Percentiles rank a stretch among this genome's conserved stretches.
phyloP scores from a whole-genome alignment of 2,113 vertebrate genomes.

The Gobiocypris rarus region DNA sequence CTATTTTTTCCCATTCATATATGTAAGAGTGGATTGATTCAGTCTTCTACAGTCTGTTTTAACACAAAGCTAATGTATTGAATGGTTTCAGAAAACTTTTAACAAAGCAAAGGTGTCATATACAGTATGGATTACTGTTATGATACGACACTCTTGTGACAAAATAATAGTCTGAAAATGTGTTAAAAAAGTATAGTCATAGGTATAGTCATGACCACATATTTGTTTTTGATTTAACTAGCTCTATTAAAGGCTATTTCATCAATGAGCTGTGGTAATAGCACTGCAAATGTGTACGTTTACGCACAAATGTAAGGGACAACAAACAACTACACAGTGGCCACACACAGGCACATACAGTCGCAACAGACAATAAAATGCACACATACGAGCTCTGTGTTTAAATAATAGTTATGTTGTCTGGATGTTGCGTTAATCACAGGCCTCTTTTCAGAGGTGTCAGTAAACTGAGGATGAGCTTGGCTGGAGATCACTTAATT shows the following conservation, averaged over 20 bases:
- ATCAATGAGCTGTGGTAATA: conserved; percentile 41
- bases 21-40: background rate
- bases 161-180: background rate
- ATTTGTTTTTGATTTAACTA: background rate
- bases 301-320: background rate
- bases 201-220: no score
- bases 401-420: conserved; percentile 55
- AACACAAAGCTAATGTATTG: background rate
- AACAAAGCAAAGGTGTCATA: background rate
- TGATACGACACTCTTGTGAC: no score
- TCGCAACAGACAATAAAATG: conserved; percentile 29
- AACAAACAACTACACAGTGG: conserved; percentile 17
- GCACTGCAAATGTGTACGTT: conserved; percentile 38
- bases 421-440: conserved; percentile 55
- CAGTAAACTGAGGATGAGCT: conserved; percentile 45
- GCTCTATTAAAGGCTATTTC: conserved; percentile 2
- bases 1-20: background rate
- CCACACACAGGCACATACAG: conserved; percentile 31
- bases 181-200: background rate
- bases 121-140: no score
- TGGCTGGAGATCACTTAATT: conserved; percentile 57
- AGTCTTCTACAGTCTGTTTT: background rate
- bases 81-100: background rate
- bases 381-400: conserved; percentile 45
- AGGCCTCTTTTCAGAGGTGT: conserved; percentile 47